Evolutionary conservation across 2,113 vertebrate species (phyloP).

Genomic region (Rhineura floridana): DNA sequence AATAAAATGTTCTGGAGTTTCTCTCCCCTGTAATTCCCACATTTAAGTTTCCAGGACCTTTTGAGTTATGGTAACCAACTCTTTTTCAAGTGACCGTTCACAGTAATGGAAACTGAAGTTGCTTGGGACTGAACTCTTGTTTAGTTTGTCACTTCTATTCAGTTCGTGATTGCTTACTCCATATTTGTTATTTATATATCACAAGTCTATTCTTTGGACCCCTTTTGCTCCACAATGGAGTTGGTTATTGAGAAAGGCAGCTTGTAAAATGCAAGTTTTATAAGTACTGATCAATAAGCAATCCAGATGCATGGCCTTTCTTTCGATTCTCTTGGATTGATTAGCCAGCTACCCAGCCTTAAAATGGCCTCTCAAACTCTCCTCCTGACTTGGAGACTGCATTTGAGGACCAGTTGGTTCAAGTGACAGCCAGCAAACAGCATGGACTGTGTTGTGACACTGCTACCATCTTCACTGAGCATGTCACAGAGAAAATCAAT

Average conservation of each 20-base stretch:
- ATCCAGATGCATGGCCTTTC: neutral
- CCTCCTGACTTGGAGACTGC: neutral
- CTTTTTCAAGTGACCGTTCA: neutral
- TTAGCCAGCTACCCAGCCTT: neutral
- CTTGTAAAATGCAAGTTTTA: neutral
- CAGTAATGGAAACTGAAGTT: neutral
- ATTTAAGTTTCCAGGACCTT: neutral
- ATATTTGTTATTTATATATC: neutral
- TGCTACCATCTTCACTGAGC: neutral
- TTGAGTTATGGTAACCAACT: neutral
- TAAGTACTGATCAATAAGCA: neutral
- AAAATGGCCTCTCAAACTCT: neutral
- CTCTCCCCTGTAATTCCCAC: no score
- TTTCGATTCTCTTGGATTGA: neutral
- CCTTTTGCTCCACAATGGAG: neutral
- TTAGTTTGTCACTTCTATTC: neutral
- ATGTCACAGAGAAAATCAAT: neutral
- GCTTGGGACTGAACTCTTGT: neutral
- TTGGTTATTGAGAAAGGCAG: neutral
- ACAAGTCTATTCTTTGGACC: neutral
- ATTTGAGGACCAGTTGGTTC: no score
- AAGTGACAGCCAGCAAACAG: neutral
- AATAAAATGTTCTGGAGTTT: neutral
- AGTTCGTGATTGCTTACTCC: neutral
- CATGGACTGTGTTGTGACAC: neutral